Base-by-base conservation (phyloP, 2,797 vertebrate genomes). In the Molossus molossus region DNA sequence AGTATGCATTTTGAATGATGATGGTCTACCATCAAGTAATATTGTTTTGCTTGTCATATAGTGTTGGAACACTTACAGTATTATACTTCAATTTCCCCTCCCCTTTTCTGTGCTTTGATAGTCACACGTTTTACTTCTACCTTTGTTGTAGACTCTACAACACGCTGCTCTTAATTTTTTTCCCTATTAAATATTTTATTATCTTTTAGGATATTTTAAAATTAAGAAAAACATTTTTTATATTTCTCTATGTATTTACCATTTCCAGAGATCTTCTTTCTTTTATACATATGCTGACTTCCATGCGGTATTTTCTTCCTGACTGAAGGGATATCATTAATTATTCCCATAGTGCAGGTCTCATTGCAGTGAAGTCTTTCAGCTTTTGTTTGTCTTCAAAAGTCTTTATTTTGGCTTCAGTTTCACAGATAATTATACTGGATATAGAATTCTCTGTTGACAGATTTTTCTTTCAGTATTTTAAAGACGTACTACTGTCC, bases 351-450 rank as follows among this genome's bases (percentile, higher is more conserved):
- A 75, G 48, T 79, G 11, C 3, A 69, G 9, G 7, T 81, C 45
- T 89, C 15, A 48, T 76, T 70, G 20, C 62, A 72, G 45, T 64
- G 27, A 86, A 82, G 85, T 89, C 37, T 75, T 91, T 87, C 70
- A 72, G n/a, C 40, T 72, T 94, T 83, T 53, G 11, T 60, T 6
- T 45, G 2, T 64, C 45, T 87, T 62, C 14, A 53, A 70, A 64
- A 60, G 10, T 40, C 37, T 81, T 67, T n/a, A 57, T 89, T 92
- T 96, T 73, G 50, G 40, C 23, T 94, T 75, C 27, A 87, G 4
- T 67, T 84, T 92, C 84, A 75, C 57, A 53, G 82, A 70, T 76
- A 65, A 20, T 95, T 76, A 88, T 33, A 76, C 23, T 93, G 69
- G 73, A 40, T 88, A 82, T 88, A 77, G 45, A 91, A 91, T 85